phyloP scores from a whole-genome alignment of 2,888 invertebrate genomes.

The Isotomurus palustris region DNA sequence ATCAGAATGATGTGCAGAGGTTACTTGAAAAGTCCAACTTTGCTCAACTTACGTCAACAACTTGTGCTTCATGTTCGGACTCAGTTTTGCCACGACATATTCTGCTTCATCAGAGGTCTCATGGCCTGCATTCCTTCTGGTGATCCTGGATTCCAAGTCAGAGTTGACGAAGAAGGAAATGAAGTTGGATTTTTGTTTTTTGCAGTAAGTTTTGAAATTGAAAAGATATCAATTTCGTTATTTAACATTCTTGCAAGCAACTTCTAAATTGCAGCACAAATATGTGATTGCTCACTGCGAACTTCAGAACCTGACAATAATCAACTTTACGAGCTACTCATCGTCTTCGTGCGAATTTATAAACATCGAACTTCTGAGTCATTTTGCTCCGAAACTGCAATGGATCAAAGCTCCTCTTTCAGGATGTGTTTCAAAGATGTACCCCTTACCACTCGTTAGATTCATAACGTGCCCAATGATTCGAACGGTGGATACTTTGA shows the following conservation, averaged over 20 bases:
- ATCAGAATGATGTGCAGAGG: conserved; percentile 9
- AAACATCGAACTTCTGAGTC: conserved; percentile 17
- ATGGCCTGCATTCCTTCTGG: conserved; percentile 22
- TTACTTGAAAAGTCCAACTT: background rate
- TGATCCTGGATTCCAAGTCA: conserved; percentile 23
- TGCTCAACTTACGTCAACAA: conserved; percentile 18
- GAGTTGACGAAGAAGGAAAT: conserved; percentile 30
- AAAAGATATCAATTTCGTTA: background rate
- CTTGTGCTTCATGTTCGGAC: conserved; percentile 24
- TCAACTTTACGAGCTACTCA: conserved; percentile 21
- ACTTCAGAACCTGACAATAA: conserved; percentile 18
- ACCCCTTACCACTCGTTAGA: conserved; percentile 15
- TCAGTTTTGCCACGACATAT: conserved; percentile 20
- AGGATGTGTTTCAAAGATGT: conserved; percentile 11
- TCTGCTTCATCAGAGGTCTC: conserved; percentile 26
- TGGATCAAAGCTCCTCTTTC: conserved; percentile 31
- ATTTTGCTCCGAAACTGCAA: conserved; percentile 27
- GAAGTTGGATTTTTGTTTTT: conserved; percentile 32
- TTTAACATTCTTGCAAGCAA: background rate
- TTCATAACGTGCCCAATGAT: conserved; percentile 21
- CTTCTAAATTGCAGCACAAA: conserved; percentile 2
- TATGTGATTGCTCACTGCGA: conserved; percentile 26
- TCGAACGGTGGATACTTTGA: conserved; percentile 13
- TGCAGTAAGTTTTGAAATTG: conserved; percentile 14
- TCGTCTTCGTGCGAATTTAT: conserved; percentile 20